phyloP scores from a whole-genome alignment of 2,888 invertebrate genomes.

The Clistopyga incitator region DNA sequence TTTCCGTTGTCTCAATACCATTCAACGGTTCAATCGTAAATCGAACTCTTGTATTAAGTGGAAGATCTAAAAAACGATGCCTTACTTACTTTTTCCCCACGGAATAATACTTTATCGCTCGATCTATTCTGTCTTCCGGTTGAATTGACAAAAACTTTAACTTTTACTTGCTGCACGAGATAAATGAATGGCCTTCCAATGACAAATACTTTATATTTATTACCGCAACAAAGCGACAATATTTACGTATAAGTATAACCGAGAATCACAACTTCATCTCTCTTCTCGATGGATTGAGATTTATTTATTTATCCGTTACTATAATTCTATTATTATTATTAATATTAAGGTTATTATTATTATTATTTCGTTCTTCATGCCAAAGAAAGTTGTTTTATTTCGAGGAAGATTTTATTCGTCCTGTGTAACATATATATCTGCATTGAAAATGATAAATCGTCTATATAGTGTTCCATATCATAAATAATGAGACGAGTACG shows the following conservation, averaged over 20 bases:
- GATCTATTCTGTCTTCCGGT: constrained; percentile 31
- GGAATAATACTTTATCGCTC: not conserved
- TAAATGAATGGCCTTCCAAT: constrained; percentile 50
- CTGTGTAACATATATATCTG: constrained; percentile 36
- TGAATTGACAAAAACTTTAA: constrained; percentile 23
- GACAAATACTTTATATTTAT: constrained; percentile 60
- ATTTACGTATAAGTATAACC: constrained; percentile 32
- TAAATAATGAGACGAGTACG: constrained; percentile 33
- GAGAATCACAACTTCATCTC: constrained; percentile 16
- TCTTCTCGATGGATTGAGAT: constrained; percentile 52
- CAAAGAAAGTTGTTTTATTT: constrained; percentile 50
- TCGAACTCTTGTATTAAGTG: constrained; percentile 4
- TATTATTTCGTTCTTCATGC: constrained; percentile 63
- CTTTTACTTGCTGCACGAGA: constrained; percentile 35
- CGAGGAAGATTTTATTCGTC: constrained; percentile 36
- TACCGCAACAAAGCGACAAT: constrained; percentile 31
- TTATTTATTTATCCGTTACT: constrained; percentile 56
- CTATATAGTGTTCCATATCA: constrained; percentile 40
- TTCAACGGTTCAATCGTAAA: not conserved
- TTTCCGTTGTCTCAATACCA: not conserved
- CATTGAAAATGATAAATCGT: constrained; percentile 25
- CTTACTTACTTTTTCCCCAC: not conserved
- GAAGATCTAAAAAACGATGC: not conserved
- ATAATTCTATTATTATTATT: constrained; percentile 45
- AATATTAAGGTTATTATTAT: constrained; percentile 36